Conservation (phyloP, 2,888 invertebrate genomes). For the Caenorhabditis angaria region DNA sequence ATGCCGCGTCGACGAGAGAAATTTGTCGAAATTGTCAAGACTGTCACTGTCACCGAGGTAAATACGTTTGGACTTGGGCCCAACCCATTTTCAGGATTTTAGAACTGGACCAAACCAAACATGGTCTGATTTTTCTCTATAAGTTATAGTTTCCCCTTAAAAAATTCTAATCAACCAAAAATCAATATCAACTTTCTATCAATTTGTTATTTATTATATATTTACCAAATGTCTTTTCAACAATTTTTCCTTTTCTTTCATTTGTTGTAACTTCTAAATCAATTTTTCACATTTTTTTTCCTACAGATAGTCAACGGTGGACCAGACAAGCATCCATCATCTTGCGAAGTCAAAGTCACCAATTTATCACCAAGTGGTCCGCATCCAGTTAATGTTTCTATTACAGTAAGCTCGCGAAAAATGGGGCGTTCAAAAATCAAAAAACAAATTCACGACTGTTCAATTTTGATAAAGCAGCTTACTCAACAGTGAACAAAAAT, state of each 20-base stretch:
- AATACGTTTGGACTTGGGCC: slow-evolving; percentile 3
- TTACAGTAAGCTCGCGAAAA: slow-evolving; percentile 11
- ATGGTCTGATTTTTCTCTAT: background rate
- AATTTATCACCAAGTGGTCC: slow-evolving; percentile 39
- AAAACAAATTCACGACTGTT: slow-evolving; percentile 25
- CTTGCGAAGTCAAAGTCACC: slow-evolving; percentile 43
- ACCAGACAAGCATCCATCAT: slow-evolving; percentile 40
- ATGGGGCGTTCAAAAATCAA: background rate
- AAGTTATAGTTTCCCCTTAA: background rate
- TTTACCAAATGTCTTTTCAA: background rate
- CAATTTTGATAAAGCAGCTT: slow-evolving; percentile 29
- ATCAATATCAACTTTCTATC: background rate
- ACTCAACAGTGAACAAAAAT: slow-evolving; percentile 4
- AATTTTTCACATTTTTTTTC: background rate
- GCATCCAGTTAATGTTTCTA: slow-evolving; percentile 42
- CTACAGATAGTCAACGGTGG: slow-evolving; percentile 42
- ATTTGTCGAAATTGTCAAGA: slow-evolving; percentile 52
- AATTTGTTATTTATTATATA: background rate
- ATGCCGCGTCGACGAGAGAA: slow-evolving; percentile 52
- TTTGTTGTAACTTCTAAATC: background rate
- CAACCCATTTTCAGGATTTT: too few species aligned
- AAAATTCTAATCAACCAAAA: background rate
- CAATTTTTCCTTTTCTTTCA: background rate
- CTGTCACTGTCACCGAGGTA: slow-evolving; percentile 54
- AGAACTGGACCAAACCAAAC: background rate